Conservation (phyloP, 2,113 vertebrate genomes). For the Pseudopipra pipra region DNA sequence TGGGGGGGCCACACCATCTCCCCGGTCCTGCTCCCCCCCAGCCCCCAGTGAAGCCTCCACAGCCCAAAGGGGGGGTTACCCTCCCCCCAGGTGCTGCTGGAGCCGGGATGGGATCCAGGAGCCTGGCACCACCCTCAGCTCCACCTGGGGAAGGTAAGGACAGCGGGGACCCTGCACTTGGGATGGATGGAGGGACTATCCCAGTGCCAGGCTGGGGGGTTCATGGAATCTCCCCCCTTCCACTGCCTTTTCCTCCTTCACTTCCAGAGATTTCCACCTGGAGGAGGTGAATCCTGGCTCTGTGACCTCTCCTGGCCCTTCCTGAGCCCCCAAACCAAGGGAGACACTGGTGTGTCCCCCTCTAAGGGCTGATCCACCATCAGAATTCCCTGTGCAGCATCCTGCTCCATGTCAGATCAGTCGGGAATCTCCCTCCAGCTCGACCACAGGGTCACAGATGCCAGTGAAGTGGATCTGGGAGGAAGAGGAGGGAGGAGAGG, state of each 20-base stretch:
- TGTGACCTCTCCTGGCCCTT: neutral
- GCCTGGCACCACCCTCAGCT: neutral
- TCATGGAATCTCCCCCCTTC: neutral
- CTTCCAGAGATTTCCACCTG: neutral
- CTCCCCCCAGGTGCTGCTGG: neutral
- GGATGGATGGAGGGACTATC: neutral
- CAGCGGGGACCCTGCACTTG: neutral
- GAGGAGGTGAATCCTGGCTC: neutral
- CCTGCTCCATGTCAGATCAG: neutral
- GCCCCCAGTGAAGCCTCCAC: neutral
- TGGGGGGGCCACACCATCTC: neutral
- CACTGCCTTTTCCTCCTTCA: neutral
- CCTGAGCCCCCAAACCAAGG: neutral
- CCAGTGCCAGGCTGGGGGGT: neutral
- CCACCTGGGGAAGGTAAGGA: neutral
- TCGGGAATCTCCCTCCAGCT: neutral
- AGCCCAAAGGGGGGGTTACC: neutral
- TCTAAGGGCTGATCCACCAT: neutral
- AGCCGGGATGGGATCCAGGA: neutral
- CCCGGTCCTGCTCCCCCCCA: neutral
- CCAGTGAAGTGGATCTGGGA: neutral
- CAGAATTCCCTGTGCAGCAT: neutral
- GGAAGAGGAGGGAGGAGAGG: neutral
- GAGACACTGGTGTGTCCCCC: rapidly evolving
- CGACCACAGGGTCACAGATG: neutral